Evolutionary conservation across 2,888 invertebrate species (phyloP).

Genomic region (Hydraecia micacea): DNA sequence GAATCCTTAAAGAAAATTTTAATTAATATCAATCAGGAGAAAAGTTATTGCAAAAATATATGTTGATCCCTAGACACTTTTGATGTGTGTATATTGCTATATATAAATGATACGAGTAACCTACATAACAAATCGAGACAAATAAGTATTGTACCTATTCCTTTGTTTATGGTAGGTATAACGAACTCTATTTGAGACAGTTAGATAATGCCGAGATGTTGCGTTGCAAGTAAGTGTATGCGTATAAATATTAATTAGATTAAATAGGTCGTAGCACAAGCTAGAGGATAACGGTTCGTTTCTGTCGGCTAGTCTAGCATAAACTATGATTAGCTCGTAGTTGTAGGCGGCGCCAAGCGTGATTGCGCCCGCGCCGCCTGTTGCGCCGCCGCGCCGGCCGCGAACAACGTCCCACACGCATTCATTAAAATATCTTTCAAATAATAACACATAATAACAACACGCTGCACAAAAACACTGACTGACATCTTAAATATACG

Average conservation of each 20-base stretch:
- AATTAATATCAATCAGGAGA: no score
- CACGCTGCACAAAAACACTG: slow-evolving; percentile 14
- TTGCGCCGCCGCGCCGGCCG: slow-evolving; percentile 51
- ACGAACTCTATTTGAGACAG: slow-evolving; percentile 21
- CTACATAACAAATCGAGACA: slow-evolving; percentile 18
- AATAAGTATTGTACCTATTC: slow-evolving; percentile 30
- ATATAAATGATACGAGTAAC: slow-evolving; percentile 7
- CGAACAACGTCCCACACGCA: slow-evolving; percentile 60
- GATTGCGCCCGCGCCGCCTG: slow-evolving; percentile 56
- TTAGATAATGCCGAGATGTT: slow-evolving; percentile 26
- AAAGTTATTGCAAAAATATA: no score
- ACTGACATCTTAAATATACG: slow-evolving; percentile 25
- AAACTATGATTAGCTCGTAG: slow-evolving; percentile 66
- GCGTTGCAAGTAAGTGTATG: slow-evolving; percentile 29
- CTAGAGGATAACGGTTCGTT: slow-evolving; percentile 62
- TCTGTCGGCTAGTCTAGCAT: slow-evolving; percentile 61
- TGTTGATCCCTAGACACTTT: no score
- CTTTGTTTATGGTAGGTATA: slow-evolving; percentile 27
- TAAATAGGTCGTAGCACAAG: slow-evolving; percentile 54
- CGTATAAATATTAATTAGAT: slow-evolving; percentile 52
- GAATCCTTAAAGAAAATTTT: no score
- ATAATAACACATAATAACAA: slow-evolving; percentile 51
- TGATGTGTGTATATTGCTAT: no score
- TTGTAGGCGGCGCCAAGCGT: slow-evolving; percentile 67
- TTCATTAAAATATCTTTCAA: slow-evolving; percentile 59